Conservation (phyloP, 1,140 invertebrate species). For the Heliconius congener region DNA sequence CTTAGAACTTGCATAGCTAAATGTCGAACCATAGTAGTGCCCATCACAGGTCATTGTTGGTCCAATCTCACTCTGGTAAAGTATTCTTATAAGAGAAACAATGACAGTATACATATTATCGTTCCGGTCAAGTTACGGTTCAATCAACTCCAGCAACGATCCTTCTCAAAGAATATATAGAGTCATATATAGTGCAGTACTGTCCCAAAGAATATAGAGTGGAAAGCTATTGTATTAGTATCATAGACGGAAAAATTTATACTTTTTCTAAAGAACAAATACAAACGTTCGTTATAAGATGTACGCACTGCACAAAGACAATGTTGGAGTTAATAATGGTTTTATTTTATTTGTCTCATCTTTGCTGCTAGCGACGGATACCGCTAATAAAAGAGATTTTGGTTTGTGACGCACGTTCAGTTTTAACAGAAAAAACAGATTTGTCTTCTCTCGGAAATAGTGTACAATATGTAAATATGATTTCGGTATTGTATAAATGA, state of each 20-base stretch:
- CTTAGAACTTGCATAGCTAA: too few species aligned
- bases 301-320: neutral
- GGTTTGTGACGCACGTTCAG: neutral
- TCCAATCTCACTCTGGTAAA: too few species aligned
- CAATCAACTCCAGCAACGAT: too few species aligned
- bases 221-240: neutral
- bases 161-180: too few species aligned
- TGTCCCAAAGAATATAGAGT: too few species aligned
- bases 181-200: too few species aligned
- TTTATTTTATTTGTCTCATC: neutral
- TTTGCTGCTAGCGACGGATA: neutral
- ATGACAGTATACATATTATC: too few species aligned
- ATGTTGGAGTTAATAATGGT: constrained; percentile 4
- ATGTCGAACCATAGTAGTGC: too few species aligned
- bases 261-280: neutral
- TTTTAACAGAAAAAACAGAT: neutral
- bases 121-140: too few species aligned
- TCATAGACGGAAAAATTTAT: neutral
- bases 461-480: neutral
- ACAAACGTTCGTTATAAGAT: neutral
- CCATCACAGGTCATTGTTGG: too few species aligned
- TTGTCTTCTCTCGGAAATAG: neutral
- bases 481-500: neutral
- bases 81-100: too few species aligned
- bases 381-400: neutral